These are phyloP conservation scores for Eupsilia transversa DNA, from an alignment of 2,888 invertebrate genomes.

Conservation along the genomic window DNA sequence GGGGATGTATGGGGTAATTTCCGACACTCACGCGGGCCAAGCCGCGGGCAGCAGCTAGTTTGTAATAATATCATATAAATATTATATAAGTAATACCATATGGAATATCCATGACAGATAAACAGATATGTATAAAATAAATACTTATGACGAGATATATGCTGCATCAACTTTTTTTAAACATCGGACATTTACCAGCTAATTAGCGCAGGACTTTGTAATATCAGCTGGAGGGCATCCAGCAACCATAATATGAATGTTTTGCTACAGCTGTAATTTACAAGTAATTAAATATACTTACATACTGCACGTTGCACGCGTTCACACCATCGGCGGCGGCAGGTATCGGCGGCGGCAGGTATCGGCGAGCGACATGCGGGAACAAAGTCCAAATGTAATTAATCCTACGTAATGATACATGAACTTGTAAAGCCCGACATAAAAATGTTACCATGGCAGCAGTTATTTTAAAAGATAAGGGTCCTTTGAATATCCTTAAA, in stretches of 20 bases:
- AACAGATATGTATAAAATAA: constrained; percentile 21
- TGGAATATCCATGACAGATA: not conserved
- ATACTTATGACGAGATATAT: constrained; percentile 50
- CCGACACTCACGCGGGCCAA: too few relatives aligned
- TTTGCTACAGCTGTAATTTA: constrained; percentile 67
- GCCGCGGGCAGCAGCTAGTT: too few relatives aligned
- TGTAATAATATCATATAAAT: too few relatives aligned
- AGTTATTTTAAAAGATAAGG: constrained; percentile 71
- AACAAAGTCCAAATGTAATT: constrained; percentile 72
- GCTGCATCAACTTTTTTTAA: constrained; percentile 70
- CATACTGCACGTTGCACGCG: constrained; percentile 79
- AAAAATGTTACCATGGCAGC: constrained; percentile 66
- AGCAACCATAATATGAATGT: constrained; percentile 61
- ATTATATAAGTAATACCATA: too few relatives aligned
- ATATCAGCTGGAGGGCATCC: constrained; percentile 63
- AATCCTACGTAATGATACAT: constrained; percentile 65
- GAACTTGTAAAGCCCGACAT: constrained; percentile 55
- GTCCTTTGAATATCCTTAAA: constrained; percentile 78
- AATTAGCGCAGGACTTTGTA: constrained; percentile 72
- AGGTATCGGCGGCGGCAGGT: constrained; percentile 63
- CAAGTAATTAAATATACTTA: constrained; percentile 79
- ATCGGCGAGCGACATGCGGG: constrained; percentile 74
- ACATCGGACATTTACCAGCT: constrained; percentile 62
- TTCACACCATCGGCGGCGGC: constrained; percentile 68
- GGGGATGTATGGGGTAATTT: too few relatives aligned